Evolutionary conservation across 2,797 vertebrate species (phyloP), one percentile per base, ranked within the genome.

Genomic region (Aplochiton taeniatus): DNA sequence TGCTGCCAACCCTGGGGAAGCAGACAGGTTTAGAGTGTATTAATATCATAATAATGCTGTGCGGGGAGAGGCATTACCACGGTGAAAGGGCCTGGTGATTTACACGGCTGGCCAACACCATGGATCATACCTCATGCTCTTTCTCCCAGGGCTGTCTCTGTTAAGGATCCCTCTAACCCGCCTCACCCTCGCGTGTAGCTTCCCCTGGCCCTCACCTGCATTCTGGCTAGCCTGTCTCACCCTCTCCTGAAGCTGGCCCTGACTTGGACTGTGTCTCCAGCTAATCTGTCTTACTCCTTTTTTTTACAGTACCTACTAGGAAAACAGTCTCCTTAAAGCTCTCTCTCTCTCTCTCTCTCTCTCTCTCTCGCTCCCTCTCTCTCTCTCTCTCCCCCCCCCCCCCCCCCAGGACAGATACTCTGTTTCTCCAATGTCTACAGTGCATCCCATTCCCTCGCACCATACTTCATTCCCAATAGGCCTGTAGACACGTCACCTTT

Each of bases 1-100:
- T 96, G 75, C 92, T 91, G 69, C 94, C 94, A 86, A 92, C 85
- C 80, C 96, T 98, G 80, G 62, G 83, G 82, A 88, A 84, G 86
- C 81, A 90, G 88, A 91, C 87, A 93, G 91, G 92, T 92, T 92
- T 91, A 92, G 85, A 80, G 80, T 83, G 86, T 83, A 90, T 92
- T 92, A 94, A 92, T 92, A 92, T 90, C 89, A 91, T 93, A 89
- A 93, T 91, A 92, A 92, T 85, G 80, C 81, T 81, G 80, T 72
- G 77, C 72, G 76, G 70, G 75, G 76, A 79, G 80, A 82, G 82
- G 88, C 85, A 90, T 90, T 87, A 87, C 87, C 71, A 73, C 63
- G 11, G 44, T 70, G 73, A 83, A 77, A 78, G 76, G 75, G 80
- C 57, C 47, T 7, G n/a, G 65, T 91, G 89, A 92, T 93, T 93